Evolutionary conservation across 1,140 invertebrate species (phyloP).

Genomic region (Macrosteles quadrilineatus): DNA sequence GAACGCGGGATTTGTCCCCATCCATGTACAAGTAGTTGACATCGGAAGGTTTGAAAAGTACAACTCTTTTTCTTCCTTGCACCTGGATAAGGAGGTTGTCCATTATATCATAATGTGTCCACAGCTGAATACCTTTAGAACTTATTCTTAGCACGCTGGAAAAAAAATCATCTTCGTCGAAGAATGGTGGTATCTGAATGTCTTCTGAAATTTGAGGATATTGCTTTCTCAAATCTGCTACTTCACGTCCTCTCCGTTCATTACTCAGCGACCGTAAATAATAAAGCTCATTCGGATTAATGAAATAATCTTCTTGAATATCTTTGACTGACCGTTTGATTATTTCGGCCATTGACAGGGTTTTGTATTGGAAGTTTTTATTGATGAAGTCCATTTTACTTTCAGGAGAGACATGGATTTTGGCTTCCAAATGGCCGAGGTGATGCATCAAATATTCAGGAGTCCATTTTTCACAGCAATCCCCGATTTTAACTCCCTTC

Average conservation of each 20-base stretch:
- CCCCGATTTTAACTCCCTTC: constrained; percentile 55
- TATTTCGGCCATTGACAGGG: constrained; percentile 54
- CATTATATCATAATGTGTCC: constrained; percentile 68
- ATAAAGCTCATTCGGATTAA: constrained; percentile 53
- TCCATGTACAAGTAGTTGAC: constrained; percentile 57
- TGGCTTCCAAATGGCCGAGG: constrained; percentile 52
- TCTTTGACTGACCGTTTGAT: constrained; percentile 48
- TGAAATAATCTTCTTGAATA: constrained; percentile 46
- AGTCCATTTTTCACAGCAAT: constrained; percentile 56
- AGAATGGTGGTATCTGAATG: constrained; percentile 54
- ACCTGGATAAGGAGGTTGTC: constrained; percentile 63
- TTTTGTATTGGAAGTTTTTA: constrained; percentile 62
- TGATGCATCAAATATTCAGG: constrained; percentile 53
- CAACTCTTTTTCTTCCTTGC: constrained; percentile 55
- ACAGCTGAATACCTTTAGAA: constrained; percentile 56
- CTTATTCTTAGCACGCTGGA: constrained; percentile 61
- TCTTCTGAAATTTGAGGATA: constrained; percentile 56
- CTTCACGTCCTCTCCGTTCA: constrained; percentile 56
- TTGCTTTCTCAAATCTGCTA: constrained; percentile 54
- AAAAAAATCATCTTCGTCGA: constrained; percentile 53
- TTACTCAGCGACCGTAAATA: constrained; percentile 59
- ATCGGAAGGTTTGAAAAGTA: constrained; percentile 58
- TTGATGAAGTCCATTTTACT: constrained; percentile 57
- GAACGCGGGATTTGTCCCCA: constrained; percentile 61
- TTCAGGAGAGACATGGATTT: constrained; percentile 55